These are phyloP conservation scores for Hippolais icterina DNA, from an alignment of 2,113 vertebrate genomes.

Conservation along the genomic window DNA sequence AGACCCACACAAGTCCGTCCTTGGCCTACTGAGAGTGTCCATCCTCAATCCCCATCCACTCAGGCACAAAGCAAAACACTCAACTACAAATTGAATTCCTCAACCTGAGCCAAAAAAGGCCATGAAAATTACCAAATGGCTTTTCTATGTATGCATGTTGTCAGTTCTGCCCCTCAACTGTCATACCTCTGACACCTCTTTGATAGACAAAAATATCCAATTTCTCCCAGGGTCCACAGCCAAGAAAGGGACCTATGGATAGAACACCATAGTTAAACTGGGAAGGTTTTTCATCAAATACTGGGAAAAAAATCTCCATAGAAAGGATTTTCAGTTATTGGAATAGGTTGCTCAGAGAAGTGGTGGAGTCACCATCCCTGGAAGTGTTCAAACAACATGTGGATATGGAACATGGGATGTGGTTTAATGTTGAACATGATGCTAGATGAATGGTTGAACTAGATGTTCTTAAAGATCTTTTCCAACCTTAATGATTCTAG, in stretches of 20 bases:
- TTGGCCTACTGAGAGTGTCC: neutral
- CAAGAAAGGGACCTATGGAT: neutral
- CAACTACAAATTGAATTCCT: neutral
- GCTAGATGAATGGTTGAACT: neutral
- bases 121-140: fast-evolving
- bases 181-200: neutral
- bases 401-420: fast-evolving
- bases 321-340: neutral
- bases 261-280: neutral
- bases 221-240: neutral
- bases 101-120: neutral
- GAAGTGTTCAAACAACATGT: neutral
- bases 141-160: neutral
- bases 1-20: neutral
- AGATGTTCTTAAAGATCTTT: neutral
- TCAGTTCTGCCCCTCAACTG: neutral
- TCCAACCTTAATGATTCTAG: neutral
- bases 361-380: neutral
- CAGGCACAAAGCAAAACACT: neutral
- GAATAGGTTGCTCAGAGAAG: neutral
- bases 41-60: neutral
- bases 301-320: neutral
- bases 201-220: neutral
- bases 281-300: neutral
- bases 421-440: neutral